Percentiles rank a stretch among this genome's conserved stretches.
These are phyloP conservation scores for Danaus chrysippus DNA, from an alignment of 2,888 invertebrate genomes.

Conservation along the genomic window DNA sequence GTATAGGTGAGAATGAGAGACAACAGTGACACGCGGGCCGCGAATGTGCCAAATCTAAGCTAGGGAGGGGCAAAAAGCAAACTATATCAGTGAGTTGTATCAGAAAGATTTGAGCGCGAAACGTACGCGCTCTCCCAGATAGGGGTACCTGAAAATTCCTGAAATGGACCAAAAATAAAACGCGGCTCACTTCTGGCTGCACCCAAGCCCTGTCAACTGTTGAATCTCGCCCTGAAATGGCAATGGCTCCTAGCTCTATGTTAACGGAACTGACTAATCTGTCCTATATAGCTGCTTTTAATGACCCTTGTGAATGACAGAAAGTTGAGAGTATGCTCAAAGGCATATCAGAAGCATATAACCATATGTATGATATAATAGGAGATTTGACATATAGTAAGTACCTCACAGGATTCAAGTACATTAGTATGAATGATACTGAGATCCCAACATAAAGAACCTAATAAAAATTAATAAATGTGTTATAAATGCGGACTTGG, in stretches of 20 bases:
- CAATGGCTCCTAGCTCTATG: conserved; percentile 55
- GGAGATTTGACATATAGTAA: too few relatives aligned
- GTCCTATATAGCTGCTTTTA: conserved; percentile 1
- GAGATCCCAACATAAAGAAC: conserved; percentile 14
- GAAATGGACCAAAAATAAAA: conserved; percentile 71
- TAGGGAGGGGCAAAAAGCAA: conserved; percentile 80
- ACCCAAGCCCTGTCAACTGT: conserved; percentile 77
- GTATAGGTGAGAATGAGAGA: conserved; percentile 79
- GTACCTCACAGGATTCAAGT: not conserved
- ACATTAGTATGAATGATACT: conserved; percentile 5
- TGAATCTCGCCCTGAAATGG: conserved; percentile 77
- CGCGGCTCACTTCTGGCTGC: conserved; percentile 73
- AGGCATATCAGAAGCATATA: not conserved
- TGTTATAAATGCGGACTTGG: conserved; percentile 51
- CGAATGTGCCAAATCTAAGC: conserved; percentile 80
- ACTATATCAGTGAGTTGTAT: conserved; percentile 77
- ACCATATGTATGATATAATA: not conserved
- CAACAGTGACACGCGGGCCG: conserved; percentile 80
- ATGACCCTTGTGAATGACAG: conserved; percentile 11
- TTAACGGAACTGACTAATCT: conserved; percentile 54
- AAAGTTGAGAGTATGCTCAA: conserved; percentile 8
- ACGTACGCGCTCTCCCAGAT: conserved; percentile 64
- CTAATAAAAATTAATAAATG: conserved; percentile 34
- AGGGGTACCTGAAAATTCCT: conserved; percentile 76
- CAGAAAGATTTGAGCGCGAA: conserved; percentile 63